phyloP scores from a whole-genome alignment of 2,888 invertebrate genomes.

The Eristalis intricaria region DNA sequence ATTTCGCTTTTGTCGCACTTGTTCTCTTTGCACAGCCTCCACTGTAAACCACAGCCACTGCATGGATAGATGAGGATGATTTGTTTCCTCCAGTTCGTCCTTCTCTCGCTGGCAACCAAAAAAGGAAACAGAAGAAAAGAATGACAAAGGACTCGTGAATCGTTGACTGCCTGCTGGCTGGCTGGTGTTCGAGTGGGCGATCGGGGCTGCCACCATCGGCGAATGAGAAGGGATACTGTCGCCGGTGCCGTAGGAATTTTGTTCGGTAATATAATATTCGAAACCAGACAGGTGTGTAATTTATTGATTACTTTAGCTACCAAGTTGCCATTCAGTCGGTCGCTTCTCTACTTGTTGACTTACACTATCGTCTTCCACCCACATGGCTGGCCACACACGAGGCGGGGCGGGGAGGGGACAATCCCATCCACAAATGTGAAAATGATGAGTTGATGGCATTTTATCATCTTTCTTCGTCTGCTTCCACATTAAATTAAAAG shows the following conservation, averaged over 20 bases:
- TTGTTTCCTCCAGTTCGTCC: conserved; percentile 44
- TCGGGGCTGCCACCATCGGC: background rate
- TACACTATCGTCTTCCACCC: conserved; percentile 38
- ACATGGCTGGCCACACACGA: background rate
- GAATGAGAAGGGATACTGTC: conserved; percentile 16
- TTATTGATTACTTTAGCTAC: conserved; percentile 78
- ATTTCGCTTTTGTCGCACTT: background rate
- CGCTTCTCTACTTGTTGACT: conserved; percentile 55
- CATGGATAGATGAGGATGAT: conserved; percentile 56
- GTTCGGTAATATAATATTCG: conserved; percentile 74
- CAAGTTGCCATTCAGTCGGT: conserved; percentile 49
- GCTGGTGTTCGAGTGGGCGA: background rate
- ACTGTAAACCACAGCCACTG: background rate
- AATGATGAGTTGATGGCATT: conserved; percentile 67
- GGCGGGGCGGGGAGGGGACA: background rate
- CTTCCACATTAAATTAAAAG: conserved; percentile 65
- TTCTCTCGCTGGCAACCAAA: conserved; percentile 14
- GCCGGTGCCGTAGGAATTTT: conserved; percentile 53
- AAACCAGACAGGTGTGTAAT: conserved; percentile 80
- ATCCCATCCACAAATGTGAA: conserved; percentile 57
- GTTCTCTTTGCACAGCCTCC: background rate
- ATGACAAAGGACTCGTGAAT: conserved; percentile 56
- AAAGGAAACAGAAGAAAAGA: conserved; percentile 52
- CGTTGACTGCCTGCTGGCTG: conserved; percentile 32
- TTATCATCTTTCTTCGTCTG: conserved; percentile 49